A percentile compares a stretch with the other conserved stretches of the same genome.
Evolutionary conservation across 2,888 invertebrate species (phyloP).

Genomic region (Xestia c-nigrum): DNA sequence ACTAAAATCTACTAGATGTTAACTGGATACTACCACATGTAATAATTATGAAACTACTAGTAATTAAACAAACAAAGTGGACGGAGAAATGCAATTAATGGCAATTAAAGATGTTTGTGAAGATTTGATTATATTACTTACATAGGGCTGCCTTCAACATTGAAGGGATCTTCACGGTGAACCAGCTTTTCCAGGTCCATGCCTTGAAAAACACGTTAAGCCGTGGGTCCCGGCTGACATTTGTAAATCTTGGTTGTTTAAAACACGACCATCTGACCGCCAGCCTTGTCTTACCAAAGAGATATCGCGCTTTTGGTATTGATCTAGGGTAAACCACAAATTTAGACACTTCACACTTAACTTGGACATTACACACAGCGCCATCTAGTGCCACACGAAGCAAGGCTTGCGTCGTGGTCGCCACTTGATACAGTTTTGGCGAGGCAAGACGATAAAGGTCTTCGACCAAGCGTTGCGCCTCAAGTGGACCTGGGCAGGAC

Average conservation of each 20-base stretch:
- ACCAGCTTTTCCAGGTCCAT: not conserved
- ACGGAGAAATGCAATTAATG: conserved; percentile 66
- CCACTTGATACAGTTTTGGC: not conserved
- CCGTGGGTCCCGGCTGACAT: not conserved
- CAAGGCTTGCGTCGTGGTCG: too few relatives aligned
- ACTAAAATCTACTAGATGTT: conserved; percentile 11
- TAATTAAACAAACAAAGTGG: conserved; percentile 53
- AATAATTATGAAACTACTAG: conserved; percentile 44
- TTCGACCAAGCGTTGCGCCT: too few relatives aligned
- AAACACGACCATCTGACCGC: not conserved
- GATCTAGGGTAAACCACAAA: not conserved
- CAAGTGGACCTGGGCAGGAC: too few relatives aligned
- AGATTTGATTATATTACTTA: conserved; percentile 53
- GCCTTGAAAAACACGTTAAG: not conserved
- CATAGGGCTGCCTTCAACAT: not conserved
- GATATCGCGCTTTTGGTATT: not conserved
- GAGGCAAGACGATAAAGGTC: not conserved
- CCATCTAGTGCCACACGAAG: too few relatives aligned
- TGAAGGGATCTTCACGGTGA: not conserved
- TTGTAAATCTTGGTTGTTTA: not conserved
- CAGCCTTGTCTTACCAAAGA: not conserved
- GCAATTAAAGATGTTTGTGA: conserved; percentile 54
- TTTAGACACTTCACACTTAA: too few relatives aligned
- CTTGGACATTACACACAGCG: too few relatives aligned
- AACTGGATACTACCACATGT: conserved; percentile 26